phyloP scores from a whole-genome alignment of 2,797 vertebrate species.

The Kryptopterus vitreolus region DNA sequence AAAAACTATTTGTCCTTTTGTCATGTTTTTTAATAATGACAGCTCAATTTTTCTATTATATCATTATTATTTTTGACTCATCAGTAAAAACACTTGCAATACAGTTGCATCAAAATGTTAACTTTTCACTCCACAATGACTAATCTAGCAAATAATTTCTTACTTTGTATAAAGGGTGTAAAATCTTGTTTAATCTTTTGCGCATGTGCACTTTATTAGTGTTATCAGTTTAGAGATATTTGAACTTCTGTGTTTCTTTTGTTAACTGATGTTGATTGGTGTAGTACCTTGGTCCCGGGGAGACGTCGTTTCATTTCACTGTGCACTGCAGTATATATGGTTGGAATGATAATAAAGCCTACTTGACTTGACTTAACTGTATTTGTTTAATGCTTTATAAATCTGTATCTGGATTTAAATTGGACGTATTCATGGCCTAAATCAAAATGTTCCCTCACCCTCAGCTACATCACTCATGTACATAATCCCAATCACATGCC shows the following conservation, averaged over 20 bases:
- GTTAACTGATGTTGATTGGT: too few relatives aligned
- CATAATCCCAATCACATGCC: not conserved
- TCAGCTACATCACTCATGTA: not conserved
- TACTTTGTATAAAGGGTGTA: not conserved
- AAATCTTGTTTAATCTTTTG: too few relatives aligned
- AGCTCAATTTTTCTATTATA: slow-evolving; percentile 66
- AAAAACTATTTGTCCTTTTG: slow-evolving; percentile 71
- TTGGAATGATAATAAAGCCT: too few relatives aligned
- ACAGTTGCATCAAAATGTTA: slow-evolving; percentile 71
- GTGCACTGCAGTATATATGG: too few relatives aligned
- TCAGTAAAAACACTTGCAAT: slow-evolving; percentile 66
- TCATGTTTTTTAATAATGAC: slow-evolving; percentile 76
- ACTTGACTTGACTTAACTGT: not conserved
- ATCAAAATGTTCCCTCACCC: not conserved
- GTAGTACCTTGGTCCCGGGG: too few relatives aligned
- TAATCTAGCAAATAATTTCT: slow-evolving; percentile 1
- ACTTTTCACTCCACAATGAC: slow-evolving; percentile 59
- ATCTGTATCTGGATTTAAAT: not conserved
- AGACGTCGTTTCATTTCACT: too few relatives aligned
- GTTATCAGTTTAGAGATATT: too few relatives aligned
- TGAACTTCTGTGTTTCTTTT: too few relatives aligned
- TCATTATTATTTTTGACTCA: slow-evolving; percentile 77
- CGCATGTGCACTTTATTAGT: too few relatives aligned
- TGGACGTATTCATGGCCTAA: not conserved
- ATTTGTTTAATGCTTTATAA: not conserved